A percentile compares a stretch with the other conserved stretches of the same genome.
phyloP scores from a whole-genome alignment of 2,888 invertebrate genomes.

The Lamellibrachia satsuma region DNA sequence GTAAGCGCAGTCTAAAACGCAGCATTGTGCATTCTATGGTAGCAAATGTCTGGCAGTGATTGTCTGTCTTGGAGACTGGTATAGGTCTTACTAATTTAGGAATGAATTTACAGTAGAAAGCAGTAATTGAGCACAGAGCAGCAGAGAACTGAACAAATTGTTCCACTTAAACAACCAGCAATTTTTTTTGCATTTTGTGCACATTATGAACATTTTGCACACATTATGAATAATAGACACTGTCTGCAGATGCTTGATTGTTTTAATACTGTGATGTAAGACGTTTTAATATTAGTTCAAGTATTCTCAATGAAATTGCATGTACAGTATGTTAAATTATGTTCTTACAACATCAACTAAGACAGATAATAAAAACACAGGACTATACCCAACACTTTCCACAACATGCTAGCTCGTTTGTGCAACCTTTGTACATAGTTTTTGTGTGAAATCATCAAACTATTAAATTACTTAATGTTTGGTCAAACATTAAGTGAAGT shows the following conservation, averaged over 20 bases:
- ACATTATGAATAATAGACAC: background rate
- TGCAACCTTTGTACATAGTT: background rate
- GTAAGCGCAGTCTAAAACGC: background rate
- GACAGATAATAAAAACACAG: background rate
- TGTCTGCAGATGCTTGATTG: background rate
- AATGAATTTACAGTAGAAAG: background rate
- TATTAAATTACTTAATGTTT: too few relatives aligned
- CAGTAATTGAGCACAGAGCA: background rate
- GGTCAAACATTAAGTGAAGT: too few relatives aligned
- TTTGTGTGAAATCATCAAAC: background rate
- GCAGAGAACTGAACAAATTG: background rate
- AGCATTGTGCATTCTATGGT: background rate
- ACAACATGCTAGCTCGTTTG: background rate
- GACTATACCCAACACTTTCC: background rate
- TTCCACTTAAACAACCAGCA: too few relatives aligned
- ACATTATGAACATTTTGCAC: background rate
- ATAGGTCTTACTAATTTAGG: background rate
- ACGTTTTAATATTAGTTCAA: background rate
- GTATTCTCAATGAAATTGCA: background rate
- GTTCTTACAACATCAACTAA: background rate
- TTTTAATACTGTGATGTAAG: too few relatives aligned
- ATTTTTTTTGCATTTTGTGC: background rate
- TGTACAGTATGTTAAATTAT: background rate
- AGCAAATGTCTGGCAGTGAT: background rate
- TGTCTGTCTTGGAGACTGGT: background rate